These are phyloP conservation scores for Stegodyphus dumicola DNA, from an alignment of 1,140 invertebrate species.

Conservation along the genomic window DNA sequence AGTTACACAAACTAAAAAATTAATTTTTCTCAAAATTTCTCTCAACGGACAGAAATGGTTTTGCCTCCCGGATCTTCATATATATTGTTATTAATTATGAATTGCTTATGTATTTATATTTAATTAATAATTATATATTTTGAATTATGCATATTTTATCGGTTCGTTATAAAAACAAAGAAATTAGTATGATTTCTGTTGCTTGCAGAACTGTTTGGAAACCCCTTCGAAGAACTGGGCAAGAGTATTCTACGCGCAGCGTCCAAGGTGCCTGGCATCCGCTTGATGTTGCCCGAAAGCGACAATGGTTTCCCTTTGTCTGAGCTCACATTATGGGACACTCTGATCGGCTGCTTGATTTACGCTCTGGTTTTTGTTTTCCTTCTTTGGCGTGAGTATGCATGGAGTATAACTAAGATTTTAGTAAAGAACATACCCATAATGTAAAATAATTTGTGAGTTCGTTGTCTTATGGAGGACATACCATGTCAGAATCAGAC, in stretches of 20 bases:
- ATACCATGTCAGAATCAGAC: neutral
- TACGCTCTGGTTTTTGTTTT: conserved; percentile 3
- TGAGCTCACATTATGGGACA: conserved; percentile 3
- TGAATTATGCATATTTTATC: too few relatives aligned
- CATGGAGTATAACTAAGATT: neutral
- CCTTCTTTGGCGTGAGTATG: conserved; percentile 25
- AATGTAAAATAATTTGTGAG: neutral
- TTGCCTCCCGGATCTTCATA: too few relatives aligned
- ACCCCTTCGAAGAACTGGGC: neutral
- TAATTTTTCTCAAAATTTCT: too few relatives aligned
- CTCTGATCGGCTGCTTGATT: neutral
- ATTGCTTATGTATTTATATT: too few relatives aligned
- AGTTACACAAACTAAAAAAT: too few relatives aligned
- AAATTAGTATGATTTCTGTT: too few relatives aligned
- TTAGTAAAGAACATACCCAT: neutral
- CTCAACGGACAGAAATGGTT: too few relatives aligned
- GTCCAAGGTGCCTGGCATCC: neutral
- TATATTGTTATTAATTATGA: too few relatives aligned
- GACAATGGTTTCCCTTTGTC: conserved; percentile 3
- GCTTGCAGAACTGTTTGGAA: neutral
- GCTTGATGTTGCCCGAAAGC: neutral
- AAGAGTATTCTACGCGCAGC: neutral
- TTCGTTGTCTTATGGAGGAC: neutral
- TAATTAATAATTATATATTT: too few relatives aligned
- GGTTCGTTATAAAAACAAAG: too few relatives aligned